These are phyloP conservation scores for Trissolcus brochymenae DNA, from an alignment of 2,888 invertebrate species.

Conservation along the genomic window DNA sequence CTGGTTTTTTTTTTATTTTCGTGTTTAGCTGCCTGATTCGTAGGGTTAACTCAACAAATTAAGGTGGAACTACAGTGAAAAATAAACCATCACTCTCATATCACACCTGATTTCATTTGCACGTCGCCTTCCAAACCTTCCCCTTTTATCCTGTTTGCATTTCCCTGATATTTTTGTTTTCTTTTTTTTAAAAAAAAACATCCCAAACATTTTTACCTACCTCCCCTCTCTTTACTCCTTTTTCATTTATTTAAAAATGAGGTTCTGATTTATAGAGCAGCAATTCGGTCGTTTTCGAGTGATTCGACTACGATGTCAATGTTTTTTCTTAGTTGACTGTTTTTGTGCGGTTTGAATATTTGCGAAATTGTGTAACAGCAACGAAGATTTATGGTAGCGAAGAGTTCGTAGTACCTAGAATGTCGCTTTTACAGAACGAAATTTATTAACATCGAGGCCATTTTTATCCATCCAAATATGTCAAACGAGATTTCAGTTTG, in stretches of 20 bases:
- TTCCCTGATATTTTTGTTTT: background rate
- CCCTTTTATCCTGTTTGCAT: background rate
- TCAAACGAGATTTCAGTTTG: slow-evolving; percentile 5
- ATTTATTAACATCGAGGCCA: slow-evolving; percentile 27
- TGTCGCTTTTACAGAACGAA: slow-evolving; percentile 34
- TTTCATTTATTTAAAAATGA: slow-evolving; percentile 9
- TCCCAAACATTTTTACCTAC: background rate
- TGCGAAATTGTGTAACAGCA: slow-evolving; percentile 20
- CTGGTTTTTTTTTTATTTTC: slow-evolving; percentile 34
- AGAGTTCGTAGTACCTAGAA: slow-evolving; percentile 39
- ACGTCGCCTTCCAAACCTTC: slow-evolving; percentile 8
- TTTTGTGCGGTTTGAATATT: slow-evolving; percentile 17
- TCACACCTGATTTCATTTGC: slow-evolving; percentile 49
- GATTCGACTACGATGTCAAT: slow-evolving; percentile 64
- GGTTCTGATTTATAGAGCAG: slow-evolving; percentile 20
- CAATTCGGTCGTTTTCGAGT: slow-evolving; percentile 62
- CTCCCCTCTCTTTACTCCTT: background rate
- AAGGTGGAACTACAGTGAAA: slow-evolving; percentile 47
- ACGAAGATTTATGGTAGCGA: slow-evolving; percentile 34
- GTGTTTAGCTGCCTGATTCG: slow-evolving; percentile 57
- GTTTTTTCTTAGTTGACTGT: slow-evolving; percentile 56
- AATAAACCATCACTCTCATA: slow-evolving; percentile 24
- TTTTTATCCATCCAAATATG: slow-evolving; percentile 7
- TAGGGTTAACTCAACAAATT: slow-evolving; percentile 53
- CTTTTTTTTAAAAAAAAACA: background rate